Base-by-base conservation (phyloP, 2,113 vertebrate genomes). In the Lipophrys pholis region DNA sequence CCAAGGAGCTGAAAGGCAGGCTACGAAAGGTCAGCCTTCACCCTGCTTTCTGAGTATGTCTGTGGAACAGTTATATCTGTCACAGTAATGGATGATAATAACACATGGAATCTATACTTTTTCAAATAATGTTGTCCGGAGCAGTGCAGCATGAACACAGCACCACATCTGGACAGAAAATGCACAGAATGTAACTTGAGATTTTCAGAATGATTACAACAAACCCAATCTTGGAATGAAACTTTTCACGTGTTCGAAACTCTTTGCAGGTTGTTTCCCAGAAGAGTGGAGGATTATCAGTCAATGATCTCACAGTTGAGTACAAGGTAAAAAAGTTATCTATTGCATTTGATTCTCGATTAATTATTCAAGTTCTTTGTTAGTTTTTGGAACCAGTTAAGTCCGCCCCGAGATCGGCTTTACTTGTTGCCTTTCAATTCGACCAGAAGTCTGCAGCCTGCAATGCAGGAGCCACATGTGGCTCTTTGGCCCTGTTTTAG, bases 241-340 rank as follows among this genome's bases (percentile, higher is more conserved):
- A 46, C 4, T 5, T 6, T 36, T 65, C 4, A 8, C 15, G 1
- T 69, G 21, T 73, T 11, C 5, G 7, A 39, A 9, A 36, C 6
- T 16, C 16, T 65, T 65, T 87, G 39, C 81, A 95, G 94, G 91
- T 94, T 50, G 92, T 95, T 2, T 51, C 78, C 63, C 80, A 90
- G 75, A 88, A 82, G 63, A 86, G 81, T 11, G 88, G 88, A n/a
- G 95, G 95, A 58, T 82, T 97, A 42, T 90, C 91, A 10, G 88
- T 96, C 58, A 95, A 95, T 11, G 90, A 92, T 49, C 85, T 97
- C 8, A 93, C 95, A 49, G 42, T 56, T 15, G 92, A 95, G 64
- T 97, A 94, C 89, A 94, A 96, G 94, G 96, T 97, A 92, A 79
- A 65, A 65, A 40, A 30, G 8, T 56, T n/a, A 5, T 41, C 9